Conservation (phyloP, 2,113 vertebrate species). For the Grammomys dolichurus region DNA sequence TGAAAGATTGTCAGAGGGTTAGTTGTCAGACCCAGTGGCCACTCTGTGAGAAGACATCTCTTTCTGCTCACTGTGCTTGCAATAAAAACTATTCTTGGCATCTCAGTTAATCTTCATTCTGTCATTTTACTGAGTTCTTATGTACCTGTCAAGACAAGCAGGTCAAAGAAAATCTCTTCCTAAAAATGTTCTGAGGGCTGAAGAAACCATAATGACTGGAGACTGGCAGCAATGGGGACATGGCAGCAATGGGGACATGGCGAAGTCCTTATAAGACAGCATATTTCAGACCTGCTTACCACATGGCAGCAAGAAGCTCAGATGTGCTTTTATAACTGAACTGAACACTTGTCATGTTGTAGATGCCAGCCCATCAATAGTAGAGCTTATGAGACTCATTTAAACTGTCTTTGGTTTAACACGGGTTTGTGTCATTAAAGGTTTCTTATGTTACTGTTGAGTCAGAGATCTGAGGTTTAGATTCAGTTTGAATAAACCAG, state of each 20-base stretch:
- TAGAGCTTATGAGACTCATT: conserved; percentile 56
- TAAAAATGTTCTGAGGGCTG: conserved; percentile 52
- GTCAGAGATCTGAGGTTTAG: conserved; percentile 71
- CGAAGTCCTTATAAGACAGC: not conserved
- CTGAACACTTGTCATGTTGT: conserved; percentile 50
- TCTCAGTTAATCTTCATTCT: conserved; percentile 82
- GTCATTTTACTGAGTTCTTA: conserved; percentile 76
- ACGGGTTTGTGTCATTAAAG: conserved; percentile 64
- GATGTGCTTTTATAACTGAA: conserved; percentile 61
- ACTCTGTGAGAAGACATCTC: conserved; percentile 79
- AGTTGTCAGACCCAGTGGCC: conserved; percentile 78
- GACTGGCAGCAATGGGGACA: conserved; percentile 27
- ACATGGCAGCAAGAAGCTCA: conserved; percentile 63
- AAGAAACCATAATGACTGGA: conserved; percentile 55
- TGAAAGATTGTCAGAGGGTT: conserved; percentile 78
- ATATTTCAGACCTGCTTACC: conserved; percentile 50
- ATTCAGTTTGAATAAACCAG: conserved; percentile 73
- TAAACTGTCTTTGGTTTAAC: conserved; percentile 62
- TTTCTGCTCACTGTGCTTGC: conserved; percentile 86
- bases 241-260: not conserved
- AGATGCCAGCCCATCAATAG: conserved; percentile 61
- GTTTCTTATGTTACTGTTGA: conserved; percentile 63
- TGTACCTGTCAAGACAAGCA: conserved; percentile 45
- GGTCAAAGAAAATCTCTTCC: conserved; percentile 56
- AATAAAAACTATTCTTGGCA: conserved; percentile 88